Conservation (phyloP, 1,140 invertebrate species). For the Macrobrachium nipponense region DNA sequence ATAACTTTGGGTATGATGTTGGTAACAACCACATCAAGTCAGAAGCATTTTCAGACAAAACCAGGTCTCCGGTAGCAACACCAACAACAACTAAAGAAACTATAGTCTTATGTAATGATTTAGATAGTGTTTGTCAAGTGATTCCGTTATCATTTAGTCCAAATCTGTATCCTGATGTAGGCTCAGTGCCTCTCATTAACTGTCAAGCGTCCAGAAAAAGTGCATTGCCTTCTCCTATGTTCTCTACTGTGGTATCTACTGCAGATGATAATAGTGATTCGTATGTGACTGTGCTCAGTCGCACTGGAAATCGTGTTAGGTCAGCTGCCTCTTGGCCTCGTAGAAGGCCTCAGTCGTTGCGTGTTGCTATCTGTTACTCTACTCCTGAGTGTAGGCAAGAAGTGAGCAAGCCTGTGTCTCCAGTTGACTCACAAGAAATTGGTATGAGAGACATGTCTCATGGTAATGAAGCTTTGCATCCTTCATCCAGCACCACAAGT, state of each 20-base stretch:
- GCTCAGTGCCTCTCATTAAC: slow-evolving; percentile 41
- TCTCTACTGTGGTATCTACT: slow-evolving; percentile 18
- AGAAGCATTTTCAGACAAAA: no score
- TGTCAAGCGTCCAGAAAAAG: slow-evolving; percentile 38
- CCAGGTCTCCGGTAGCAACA: neutral
- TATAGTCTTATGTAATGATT: slow-evolving; percentile 52
- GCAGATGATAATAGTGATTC: slow-evolving; percentile 31
- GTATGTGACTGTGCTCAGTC: slow-evolving; percentile 25
- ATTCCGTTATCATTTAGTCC: slow-evolving; percentile 51
- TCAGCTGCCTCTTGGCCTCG: slow-evolving; percentile 50
- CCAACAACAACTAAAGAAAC: slow-evolving; percentile 31
- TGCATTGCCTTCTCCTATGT: slow-evolving; percentile 33
- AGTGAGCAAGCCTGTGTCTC: neutral
- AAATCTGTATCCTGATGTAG: slow-evolving; percentile 47
- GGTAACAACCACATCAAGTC: neutral
- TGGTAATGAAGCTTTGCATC: neutral
- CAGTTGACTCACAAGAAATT: slow-evolving; percentile 32
- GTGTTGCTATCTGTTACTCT: slow-evolving; percentile 54
- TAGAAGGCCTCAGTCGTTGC: slow-evolving; percentile 46
- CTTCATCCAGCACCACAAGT: slow-evolving; percentile 4
- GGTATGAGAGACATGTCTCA: slow-evolving; percentile 27
- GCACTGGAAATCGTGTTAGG: slow-evolving; percentile 12
- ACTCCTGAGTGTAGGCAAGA: slow-evolving; percentile 37
- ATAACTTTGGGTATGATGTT: slow-evolving; percentile 41
- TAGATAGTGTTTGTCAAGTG: slow-evolving; percentile 54